A percentile compares a stretch with the other conserved stretches of the same genome.
phyloP scores from a whole-genome alignment of 2,888 invertebrate species.

The Mesorhabditis sp. region DNA sequence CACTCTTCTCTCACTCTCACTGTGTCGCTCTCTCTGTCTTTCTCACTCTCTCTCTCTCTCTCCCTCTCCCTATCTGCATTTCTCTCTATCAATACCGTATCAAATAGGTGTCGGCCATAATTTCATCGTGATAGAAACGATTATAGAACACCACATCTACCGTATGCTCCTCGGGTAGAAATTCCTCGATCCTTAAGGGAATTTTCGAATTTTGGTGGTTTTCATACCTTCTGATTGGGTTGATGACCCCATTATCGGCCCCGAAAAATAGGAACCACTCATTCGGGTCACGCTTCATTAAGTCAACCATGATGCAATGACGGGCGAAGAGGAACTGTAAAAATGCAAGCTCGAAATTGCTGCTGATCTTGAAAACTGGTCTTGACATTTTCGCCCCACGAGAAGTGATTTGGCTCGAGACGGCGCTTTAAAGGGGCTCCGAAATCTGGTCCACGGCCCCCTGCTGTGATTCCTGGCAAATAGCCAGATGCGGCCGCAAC shows the following conservation, averaged over 20 bases:
- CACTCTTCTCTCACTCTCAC: too few species aligned
- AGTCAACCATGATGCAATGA: slow-evolving; percentile 1
- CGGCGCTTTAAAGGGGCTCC: too few species aligned
- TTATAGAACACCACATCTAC: neutral
- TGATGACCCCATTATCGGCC: slow-evolving; percentile 3
- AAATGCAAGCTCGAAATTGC: too few species aligned
- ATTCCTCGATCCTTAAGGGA: neutral
- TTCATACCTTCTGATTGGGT: neutral
- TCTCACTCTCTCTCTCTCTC: too few species aligned
- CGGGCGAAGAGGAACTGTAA: neutral
- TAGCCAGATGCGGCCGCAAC: too few species aligned
- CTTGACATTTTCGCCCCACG: too few species aligned
- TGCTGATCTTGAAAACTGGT: too few species aligned
- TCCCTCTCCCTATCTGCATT: too few species aligned
- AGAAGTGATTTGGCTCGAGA: too few species aligned
- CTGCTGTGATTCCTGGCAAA: too few species aligned
- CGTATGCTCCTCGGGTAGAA: neutral
- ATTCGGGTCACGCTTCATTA: neutral
- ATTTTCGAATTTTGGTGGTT: neutral
- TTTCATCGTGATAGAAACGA: neutral
- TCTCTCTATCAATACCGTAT: neutral
- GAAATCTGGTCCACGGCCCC: too few species aligned
- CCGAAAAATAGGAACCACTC: neutral
- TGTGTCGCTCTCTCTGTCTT: too few species aligned
- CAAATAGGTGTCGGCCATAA: neutral